Evolutionary conservation across 2,113 vertebrate species (phyloP).

Genomic region (Eulemur rufifrons): DNA sequence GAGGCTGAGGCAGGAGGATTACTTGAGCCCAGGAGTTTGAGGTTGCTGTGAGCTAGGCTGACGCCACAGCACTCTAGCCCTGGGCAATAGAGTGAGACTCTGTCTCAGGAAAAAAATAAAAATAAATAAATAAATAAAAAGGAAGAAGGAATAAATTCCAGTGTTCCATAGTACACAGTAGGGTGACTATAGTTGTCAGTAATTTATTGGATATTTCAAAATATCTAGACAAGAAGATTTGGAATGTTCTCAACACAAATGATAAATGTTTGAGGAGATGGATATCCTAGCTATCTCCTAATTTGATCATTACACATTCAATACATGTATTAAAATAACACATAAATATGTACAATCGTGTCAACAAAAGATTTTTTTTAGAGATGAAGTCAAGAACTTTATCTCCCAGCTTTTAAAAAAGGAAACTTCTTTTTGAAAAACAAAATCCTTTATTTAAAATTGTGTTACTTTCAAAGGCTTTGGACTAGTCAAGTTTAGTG

Average conservation of each 20-base stretch:
- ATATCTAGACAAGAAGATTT: background rate
- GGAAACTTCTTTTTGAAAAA: background rate
- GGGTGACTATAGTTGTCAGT: background rate
- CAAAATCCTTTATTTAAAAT: constrained; percentile 32
- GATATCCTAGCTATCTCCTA: background rate
- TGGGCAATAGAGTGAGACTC: no score
- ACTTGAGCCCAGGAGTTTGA: no score
- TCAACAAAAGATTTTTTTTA: background rate
- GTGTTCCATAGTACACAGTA: background rate
- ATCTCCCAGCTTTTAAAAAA: background rate
- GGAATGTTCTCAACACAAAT: background rate
- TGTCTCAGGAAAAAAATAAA: no score
- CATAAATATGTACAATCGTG: background rate
- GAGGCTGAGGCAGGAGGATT: no score
- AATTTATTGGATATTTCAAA: background rate
- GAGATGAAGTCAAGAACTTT: constrained; percentile 7
- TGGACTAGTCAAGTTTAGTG: background rate
- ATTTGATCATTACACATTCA: background rate
- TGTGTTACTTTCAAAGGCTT: background rate
- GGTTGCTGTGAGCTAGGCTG: no score
- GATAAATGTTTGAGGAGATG: background rate
- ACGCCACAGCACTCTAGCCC: no score
- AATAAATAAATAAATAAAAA: no score
- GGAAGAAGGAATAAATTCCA: background rate
- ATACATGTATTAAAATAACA: background rate